Base-by-base conservation (phyloP, 2,113 vertebrate genomes). In the Polypterus senegalus region DNA sequence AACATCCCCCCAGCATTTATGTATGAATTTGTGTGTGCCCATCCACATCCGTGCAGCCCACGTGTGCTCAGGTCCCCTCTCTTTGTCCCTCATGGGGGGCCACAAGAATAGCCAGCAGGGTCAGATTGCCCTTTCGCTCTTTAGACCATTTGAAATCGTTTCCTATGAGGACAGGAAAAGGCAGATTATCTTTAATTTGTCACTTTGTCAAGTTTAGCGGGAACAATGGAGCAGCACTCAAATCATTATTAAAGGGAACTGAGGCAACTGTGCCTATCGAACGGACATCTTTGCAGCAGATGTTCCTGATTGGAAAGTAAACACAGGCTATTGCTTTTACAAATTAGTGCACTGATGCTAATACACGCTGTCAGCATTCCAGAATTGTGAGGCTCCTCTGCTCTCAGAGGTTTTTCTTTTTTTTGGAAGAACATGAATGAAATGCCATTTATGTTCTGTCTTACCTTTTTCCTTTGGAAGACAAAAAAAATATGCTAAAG, bases 211-310 rank as follows among this genome's bases (percentile, higher is more conserved):
- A 53, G 49, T 60, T 62, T 61, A 66, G 64, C 54, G 7, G 61
- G 67, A 65, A 59, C 6, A 48, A 66, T 51, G 58, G 47, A 61
- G 10, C 62, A 58, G 54, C 53, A 47, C 46, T 48, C 43, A 61
- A 63, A 69, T 61, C 57, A 55, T 54, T 59, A 61, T 47, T 57
- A 59, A 56, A 45, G 57, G 58, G 53, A 63, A 60, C 59, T 49
- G 67, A 62, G 62, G 66, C 64, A 45, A 58, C 56, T 45, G 8
- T 79, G 78, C 77, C 67, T 68, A 72, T 81, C 79, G 77, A 75
- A 79, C 77, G 43, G 63, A 70, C 71, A 83, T 82, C 81, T 79
- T 82, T 80, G 67, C 73, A 77, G 70, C 81, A 82, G 76, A 83
- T 82, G 81, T 79, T 79, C 74, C 69, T 75, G 67, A 63, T 73